These are phyloP conservation scores for Chrysolina haemoptera DNA, from an alignment of 2,888 invertebrate genomes.

Conservation along the genomic window DNA sequence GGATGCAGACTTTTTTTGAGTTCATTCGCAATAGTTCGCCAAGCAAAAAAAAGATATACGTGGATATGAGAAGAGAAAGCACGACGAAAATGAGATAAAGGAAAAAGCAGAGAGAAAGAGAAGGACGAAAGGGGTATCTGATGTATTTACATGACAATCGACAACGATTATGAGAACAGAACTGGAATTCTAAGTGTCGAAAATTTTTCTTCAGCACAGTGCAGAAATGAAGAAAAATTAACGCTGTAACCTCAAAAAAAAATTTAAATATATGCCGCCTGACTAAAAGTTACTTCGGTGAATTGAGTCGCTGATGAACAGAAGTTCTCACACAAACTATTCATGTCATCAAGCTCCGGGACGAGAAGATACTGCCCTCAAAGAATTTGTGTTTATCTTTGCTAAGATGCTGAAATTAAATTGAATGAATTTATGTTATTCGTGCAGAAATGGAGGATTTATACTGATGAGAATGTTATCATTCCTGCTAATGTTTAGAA, in stretches of 20 bases:
- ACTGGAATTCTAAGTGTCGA: too few species aligned
- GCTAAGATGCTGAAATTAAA: slow-evolving; percentile 16
- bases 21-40: too few species aligned
- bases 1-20: too few species aligned
- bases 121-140: too few species aligned
- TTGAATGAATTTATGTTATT: slow-evolving; percentile 27
- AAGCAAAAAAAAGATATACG: too few species aligned
- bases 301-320: slow-evolving; percentile 45
- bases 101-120: too few species aligned
- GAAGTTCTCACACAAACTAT: slow-evolving; percentile 51
- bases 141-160: too few species aligned
- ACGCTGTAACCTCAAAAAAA: background rate
- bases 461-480: slow-evolving; percentile 23
- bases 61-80: too few species aligned
- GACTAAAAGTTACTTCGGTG: slow-evolving; percentile 44
- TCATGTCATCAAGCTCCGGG: slow-evolving; percentile 24
- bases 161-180: too few species aligned
- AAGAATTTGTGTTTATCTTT: slow-evolving; percentile 21
- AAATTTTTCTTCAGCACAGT: too few species aligned
- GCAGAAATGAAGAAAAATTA: too few species aligned
- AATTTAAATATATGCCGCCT: background rate
- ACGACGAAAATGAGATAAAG: too few species aligned
- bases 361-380: slow-evolving; percentile 12
- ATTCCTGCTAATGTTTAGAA: slow-evolving; percentile 5
- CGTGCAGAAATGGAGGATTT: slow-evolving; percentile 18